A percentile compares a stretch with the other conserved stretches of the same genome.
Conservation (phyloP, 2,888 invertebrate genomes). For the Papilio gigon region DNA sequence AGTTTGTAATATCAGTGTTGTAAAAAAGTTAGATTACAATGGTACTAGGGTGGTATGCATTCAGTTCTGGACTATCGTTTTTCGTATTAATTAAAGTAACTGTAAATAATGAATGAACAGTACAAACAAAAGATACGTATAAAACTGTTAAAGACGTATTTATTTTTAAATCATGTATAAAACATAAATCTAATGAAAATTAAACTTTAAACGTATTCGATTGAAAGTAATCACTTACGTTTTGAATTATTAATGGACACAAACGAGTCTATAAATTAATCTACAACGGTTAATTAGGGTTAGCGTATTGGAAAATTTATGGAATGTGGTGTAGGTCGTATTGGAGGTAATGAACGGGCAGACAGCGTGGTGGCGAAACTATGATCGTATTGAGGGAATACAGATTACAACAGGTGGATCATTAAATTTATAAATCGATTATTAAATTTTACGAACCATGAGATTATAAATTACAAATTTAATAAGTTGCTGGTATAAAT, state of each 20-base stretch:
- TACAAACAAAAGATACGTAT: neutral
- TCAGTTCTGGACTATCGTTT: neutral
- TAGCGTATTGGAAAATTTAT: neutral
- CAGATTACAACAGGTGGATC: conserved; percentile 15
- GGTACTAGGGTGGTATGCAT: neutral
- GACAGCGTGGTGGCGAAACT: conserved; percentile 29
- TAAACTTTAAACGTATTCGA: conserved; percentile 4
- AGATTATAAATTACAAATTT: neutral
- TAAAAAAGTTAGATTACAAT: neutral
- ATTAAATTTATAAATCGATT: conserved; percentile 7
- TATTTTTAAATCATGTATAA: conserved; percentile 1
- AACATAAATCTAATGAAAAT: conserved; percentile 1
- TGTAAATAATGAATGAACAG: neutral
- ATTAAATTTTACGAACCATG: neutral
- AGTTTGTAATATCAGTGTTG: conserved; percentile 19
- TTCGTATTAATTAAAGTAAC: neutral
- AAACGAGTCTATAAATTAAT: conserved; percentile 19
- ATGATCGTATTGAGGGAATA: neutral
- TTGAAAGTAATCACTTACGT: conserved; percentile 20
- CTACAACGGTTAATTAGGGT: conserved; percentile 16
- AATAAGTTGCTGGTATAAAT: neutral
- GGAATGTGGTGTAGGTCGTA: conserved; percentile 31
- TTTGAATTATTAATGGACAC: conserved; percentile 28
- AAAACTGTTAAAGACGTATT: neutral
- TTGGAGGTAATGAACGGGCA: conserved; percentile 17